phyloP scores from a whole-genome alignment of 2,888 invertebrate genomes.

The Drosophila anceps region DNA sequence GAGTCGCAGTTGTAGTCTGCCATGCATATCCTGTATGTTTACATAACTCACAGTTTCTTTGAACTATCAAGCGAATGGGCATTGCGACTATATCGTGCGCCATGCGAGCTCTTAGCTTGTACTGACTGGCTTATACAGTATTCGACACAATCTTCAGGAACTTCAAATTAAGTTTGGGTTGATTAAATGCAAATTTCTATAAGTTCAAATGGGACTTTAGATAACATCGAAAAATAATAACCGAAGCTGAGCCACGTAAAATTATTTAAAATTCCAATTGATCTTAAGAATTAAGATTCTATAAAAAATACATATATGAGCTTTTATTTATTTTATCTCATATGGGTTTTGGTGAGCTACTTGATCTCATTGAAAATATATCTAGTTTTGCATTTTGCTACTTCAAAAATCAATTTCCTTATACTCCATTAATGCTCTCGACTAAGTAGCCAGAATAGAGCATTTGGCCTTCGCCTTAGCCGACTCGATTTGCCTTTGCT shows the following conservation, averaged over 20 bases:
- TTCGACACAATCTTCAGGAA: too few relatives aligned
- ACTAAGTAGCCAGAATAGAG: slow-evolving; percentile 14
- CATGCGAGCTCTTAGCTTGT: not conserved
- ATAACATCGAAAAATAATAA: too few relatives aligned
- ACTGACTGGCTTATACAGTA: not conserved
- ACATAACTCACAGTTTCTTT: slow-evolving; percentile 66
- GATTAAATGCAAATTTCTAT: too few relatives aligned
- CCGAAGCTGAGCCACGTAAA: too few relatives aligned
- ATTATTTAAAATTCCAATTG: too few relatives aligned
- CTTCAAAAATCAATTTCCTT: not conserved
- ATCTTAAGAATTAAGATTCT: too few relatives aligned
- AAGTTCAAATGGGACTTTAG: too few relatives aligned
- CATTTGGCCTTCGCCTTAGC: slow-evolving; percentile 27
- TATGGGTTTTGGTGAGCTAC: too few relatives aligned
- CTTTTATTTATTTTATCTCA: too few relatives aligned
- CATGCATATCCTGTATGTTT: slow-evolving; percentile 53
- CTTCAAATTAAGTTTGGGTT: not conserved
- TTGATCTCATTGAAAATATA: too few relatives aligned
- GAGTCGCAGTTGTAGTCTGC: slow-evolving; percentile 22
- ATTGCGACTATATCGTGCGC: not conserved
- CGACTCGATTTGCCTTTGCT: slow-evolving; percentile 7
- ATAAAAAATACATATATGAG: too few relatives aligned
- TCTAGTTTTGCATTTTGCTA: not conserved
- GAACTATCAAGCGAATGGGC: not conserved
- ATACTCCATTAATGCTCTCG: too few relatives aligned